These are phyloP conservation scores for Tetanocera ferruginea DNA, from an alignment of 2,888 invertebrate genomes.

Conservation along the genomic window DNA sequence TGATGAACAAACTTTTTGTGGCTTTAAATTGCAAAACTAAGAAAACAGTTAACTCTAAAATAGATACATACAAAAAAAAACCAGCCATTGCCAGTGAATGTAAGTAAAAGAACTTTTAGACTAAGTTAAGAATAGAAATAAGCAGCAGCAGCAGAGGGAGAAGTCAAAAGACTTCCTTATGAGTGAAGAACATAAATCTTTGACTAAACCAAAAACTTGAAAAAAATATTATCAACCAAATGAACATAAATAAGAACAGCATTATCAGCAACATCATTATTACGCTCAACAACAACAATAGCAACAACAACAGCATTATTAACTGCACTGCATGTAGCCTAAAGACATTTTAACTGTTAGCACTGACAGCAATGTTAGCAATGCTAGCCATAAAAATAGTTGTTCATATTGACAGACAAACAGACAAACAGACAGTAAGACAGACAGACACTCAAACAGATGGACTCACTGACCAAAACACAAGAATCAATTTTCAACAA, in stretches of 20 bases:
- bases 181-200: too few relatives aligned
- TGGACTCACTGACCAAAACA: neutral
- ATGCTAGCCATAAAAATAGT: conserved; percentile 23
- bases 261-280: neutral
- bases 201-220: too few relatives aligned
- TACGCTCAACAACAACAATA: neutral
- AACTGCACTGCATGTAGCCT: conserved; percentile 16
- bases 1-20: too few relatives aligned
- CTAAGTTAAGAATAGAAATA: too few relatives aligned
- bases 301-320: conserved; percentile 48
- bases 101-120: too few relatives aligned
- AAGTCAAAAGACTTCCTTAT: too few relatives aligned
- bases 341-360: neutral
- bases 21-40: too few relatives aligned
- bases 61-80: too few relatives aligned
- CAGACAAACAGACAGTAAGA: conserved; percentile 2
- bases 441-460: conserved; percentile 22
- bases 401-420: conserved; percentile 24
- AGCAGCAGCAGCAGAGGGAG: too few relatives aligned
- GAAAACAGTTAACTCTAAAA: too few relatives aligned
- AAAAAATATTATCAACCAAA: too few relatives aligned
- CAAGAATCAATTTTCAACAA: neutral
- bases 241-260: neutral
- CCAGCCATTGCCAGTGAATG: too few relatives aligned
- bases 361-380: neutral